Percentiles rank a stretch among this genome's conserved stretches.
Evolutionary conservation across 2,888 invertebrate species (phyloP).

Genomic region (Scelioninae gen. 1): DNA sequence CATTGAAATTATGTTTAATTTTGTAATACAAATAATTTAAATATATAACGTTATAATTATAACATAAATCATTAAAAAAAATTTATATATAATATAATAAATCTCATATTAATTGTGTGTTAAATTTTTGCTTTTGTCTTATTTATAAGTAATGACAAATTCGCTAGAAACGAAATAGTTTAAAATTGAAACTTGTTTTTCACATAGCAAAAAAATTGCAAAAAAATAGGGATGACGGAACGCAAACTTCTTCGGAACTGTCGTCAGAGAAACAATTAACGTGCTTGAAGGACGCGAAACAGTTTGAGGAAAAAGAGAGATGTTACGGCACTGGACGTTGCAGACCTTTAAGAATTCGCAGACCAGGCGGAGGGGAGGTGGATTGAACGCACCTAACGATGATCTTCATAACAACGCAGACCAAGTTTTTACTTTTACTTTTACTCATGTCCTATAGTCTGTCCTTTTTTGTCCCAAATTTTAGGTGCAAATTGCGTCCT

Average conservation of each 20-base stretch:
- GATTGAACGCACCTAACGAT: constrained; percentile 56
- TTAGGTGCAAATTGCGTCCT: constrained; percentile 52
- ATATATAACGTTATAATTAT: no score
- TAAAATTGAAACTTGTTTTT: constrained; percentile 2
- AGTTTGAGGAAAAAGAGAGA: constrained; percentile 72
- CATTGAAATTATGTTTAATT: no score
- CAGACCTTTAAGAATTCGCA: constrained; percentile 63
- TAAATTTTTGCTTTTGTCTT: no score
- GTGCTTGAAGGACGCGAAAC: constrained; percentile 73
- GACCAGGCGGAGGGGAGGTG: constrained; percentile 16
- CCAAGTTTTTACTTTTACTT: constrained; percentile 25
- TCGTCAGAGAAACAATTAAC: constrained; percentile 74
- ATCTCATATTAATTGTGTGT: no score
- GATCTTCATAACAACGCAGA: constrained; percentile 42
- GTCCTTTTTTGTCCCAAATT: constrained; percentile 34
- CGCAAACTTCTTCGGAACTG: constrained; percentile 70
- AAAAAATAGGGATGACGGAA: constrained; percentile 67
- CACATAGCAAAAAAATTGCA: constrained; percentile 40
- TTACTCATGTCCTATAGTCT: constrained; percentile 4
- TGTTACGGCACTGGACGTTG: constrained; percentile 62
- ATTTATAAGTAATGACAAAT: no score
- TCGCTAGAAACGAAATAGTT: no score
- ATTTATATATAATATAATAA: no score
- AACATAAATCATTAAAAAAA: no score
- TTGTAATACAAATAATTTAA: no score